phyloP scores from a whole-genome alignment of 1,140 invertebrate species.

The Musca domestica region DNA sequence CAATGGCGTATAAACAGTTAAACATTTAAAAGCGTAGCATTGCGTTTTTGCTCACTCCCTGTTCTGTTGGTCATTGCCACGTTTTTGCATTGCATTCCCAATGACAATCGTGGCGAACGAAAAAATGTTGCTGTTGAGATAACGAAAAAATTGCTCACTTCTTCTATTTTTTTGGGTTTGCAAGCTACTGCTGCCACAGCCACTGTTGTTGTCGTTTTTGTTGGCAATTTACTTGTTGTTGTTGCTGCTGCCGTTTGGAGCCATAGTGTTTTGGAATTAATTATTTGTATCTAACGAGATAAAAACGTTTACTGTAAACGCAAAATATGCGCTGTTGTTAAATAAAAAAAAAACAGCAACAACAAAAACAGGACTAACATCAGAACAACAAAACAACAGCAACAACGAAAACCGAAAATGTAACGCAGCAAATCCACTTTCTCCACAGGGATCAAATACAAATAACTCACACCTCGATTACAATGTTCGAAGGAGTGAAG shows the following conservation, averaged over 20 bases:
- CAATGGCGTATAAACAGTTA: no score
- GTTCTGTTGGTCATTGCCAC: neutral
- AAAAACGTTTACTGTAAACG: no score
- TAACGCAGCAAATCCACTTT: conserved; percentile 4
- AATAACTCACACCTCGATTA: conserved; percentile 15
- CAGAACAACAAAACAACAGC: no score
- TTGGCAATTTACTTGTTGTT: neutral
- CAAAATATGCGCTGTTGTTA: no score
- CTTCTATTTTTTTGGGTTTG: conserved; percentile 2
- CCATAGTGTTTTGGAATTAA: no score
- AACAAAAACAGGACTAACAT: no score
- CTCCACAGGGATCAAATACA: conserved; percentile 13
- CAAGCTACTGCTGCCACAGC: neutral
- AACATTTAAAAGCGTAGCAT: no score
- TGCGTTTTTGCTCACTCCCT: neutral
- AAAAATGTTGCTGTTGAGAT: neutral
- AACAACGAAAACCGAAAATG: neutral
- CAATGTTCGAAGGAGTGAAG: no score
- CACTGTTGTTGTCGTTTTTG: conserved; percentile 5
- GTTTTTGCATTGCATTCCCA: neutral
- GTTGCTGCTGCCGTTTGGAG: neutral
- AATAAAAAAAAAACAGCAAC: no score
- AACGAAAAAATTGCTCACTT: conserved; percentile 14
- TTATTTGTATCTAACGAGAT: no score
- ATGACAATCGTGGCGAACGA: conserved; percentile 4